phyloP scores from a whole-genome alignment of 2,113 vertebrate species.

The Cebidichthys violaceus region DNA sequence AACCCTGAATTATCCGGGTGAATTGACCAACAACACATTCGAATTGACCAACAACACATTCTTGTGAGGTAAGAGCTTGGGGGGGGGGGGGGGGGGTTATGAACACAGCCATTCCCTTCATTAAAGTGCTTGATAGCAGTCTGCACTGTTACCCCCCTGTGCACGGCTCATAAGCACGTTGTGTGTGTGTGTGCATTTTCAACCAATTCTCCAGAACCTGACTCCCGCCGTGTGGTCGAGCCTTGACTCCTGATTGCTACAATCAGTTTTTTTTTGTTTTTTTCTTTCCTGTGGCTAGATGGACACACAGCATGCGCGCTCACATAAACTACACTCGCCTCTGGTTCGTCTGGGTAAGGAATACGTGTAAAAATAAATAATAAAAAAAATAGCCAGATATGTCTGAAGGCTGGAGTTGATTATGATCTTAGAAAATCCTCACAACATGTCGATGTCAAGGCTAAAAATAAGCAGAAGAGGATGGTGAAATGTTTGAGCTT shows the following conservation, averaged over 20 bases:
- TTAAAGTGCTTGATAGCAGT: slow-evolving; percentile 31
- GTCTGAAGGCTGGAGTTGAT: slow-evolving; percentile 5
- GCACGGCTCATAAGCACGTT: slow-evolving; percentile 20
- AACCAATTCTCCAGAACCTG: slow-evolving; percentile 47
- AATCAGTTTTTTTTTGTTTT: slow-evolving; percentile 48
- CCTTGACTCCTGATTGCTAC: slow-evolving; percentile 63
- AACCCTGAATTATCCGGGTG: slow-evolving; percentile 34
- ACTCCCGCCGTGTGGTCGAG: slow-evolving; percentile 41
- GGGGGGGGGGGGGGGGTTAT: slow-evolving; percentile 2
- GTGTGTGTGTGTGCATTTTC: slow-evolving; percentile 33
- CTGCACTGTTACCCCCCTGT: neutral
- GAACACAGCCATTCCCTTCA: slow-evolving; percentile 42
- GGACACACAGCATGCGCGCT: slow-evolving; percentile 50
- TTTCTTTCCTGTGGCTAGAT: slow-evolving; percentile 7
- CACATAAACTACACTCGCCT: slow-evolving; percentile 22
- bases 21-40: slow-evolving; percentile 44
- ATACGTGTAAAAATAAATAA: neutral
- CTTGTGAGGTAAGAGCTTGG: slow-evolving; percentile 18
- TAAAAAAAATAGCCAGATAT: neutral
- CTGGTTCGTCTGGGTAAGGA: neutral
- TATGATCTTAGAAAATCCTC: neutral
- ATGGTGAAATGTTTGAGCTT: neutral
- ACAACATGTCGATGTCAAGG: neutral
- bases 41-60: too few species aligned
- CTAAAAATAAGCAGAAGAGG: neutral